These are phyloP conservation scores for Lipophrys pholis DNA, from an alignment of 2,113 vertebrate species.

Conservation along the genomic window DNA sequence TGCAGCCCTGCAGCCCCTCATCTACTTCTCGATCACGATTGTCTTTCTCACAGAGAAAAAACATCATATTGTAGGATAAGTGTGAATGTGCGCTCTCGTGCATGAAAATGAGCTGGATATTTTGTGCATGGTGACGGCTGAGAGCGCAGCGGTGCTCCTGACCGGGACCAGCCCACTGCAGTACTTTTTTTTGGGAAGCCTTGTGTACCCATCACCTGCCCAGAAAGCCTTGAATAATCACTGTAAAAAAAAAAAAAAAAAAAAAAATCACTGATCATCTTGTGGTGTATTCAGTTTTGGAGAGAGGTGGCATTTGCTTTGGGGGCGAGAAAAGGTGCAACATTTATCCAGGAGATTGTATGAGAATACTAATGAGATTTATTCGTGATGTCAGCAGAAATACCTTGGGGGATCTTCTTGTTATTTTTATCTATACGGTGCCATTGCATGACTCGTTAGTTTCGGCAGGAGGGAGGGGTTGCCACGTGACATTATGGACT, in stretches of 20 bases:
- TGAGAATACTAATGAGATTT: conserved; percentile 31
- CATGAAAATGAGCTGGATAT: conserved; percentile 12
- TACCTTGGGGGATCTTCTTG: conserved; percentile 4
- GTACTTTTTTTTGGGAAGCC: conserved; percentile 63
- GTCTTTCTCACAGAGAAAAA: neutral
- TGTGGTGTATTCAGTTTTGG: conserved; percentile 11
- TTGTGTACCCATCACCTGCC: conserved; percentile 61
- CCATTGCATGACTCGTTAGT: conserved; percentile 44
- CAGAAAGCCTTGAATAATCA: conserved; percentile 22
- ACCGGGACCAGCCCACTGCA: conserved; percentile 83
- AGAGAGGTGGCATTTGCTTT: conserved; percentile 23
- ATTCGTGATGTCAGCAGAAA: conserved; percentile 35
- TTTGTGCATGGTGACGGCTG: conserved; percentile 10
- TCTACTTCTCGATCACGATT: conserved; percentile 37
- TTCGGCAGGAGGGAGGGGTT: conserved; percentile 9
- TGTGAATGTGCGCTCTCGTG: neutral
- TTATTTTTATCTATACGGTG: neutral
- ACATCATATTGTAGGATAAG: neutral
- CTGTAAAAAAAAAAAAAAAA: neutral
- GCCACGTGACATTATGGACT: conserved; percentile 16
- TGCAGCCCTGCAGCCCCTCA: conserved; percentile 61
- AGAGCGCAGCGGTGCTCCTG: conserved; percentile 33
- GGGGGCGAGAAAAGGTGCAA: neutral
- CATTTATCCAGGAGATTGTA: neutral
- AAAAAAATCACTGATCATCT: neutral